Evolutionary conservation across 2,888 invertebrate species (phyloP).

Genomic region (Acronicta leporina): DNA sequence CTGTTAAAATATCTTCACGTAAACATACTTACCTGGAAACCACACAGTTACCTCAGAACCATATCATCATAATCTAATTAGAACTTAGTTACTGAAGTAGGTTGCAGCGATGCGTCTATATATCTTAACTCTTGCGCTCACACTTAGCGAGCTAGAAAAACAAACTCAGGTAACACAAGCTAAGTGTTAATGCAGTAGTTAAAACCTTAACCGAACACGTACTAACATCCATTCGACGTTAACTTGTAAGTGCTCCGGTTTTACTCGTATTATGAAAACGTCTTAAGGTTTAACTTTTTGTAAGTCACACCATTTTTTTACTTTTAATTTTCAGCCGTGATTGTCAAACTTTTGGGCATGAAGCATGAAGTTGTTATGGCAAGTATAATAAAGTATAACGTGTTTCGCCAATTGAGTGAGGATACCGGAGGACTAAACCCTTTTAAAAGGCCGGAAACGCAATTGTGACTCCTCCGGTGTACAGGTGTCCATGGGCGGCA

Average conservation of each 20-base stretch:
- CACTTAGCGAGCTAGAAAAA: conserved; percentile 22
- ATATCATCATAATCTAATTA: conserved; percentile 41
- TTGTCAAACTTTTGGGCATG: too few species aligned
- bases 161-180: conserved; percentile 32
- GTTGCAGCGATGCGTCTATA: conserved; percentile 14
- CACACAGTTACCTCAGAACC: conserved; percentile 16
- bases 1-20: too few species aligned
- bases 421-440: too few species aligned
- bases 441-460: too few species aligned
- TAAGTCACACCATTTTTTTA: too few species aligned
- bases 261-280: conserved; percentile 22
- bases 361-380: too few species aligned
- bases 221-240: conserved; percentile 12
- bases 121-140: conserved; percentile 17
- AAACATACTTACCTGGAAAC: conserved; percentile 6
- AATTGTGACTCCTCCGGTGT: too few species aligned
- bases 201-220: conserved; percentile 32
- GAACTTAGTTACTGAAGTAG: conserved; percentile 22
- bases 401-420: too few species aligned
- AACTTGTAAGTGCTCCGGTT: conserved; percentile 27
- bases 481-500: too few species aligned
- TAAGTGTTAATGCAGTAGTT: conserved; percentile 38
- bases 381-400: too few species aligned
- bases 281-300: conserved; percentile 4
- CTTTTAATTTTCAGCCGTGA: too few species aligned